These are phyloP conservation scores for Porites rus DNA, from an alignment of 92 coral and sea anemone genomes.

Conservation along the genomic window DNA sequence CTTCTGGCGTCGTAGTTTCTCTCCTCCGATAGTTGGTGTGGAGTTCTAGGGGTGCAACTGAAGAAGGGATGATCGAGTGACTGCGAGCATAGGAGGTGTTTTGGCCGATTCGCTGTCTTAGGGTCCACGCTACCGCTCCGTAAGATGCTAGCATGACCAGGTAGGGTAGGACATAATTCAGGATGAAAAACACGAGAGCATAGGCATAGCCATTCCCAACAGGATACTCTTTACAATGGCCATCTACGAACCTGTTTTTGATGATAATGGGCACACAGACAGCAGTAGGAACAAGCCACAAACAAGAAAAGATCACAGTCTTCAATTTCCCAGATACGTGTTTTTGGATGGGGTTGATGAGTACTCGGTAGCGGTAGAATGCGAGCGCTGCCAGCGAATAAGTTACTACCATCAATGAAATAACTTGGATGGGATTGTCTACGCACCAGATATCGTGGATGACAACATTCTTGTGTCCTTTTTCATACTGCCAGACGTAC, in stretches of 20 bases:
- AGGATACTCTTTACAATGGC: neutral
- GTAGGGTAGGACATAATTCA: conserved; percentile 59
- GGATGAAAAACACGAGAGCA: conserved; percentile 18
- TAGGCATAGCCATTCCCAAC: conserved; percentile 3
- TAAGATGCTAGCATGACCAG: conserved; percentile 57
- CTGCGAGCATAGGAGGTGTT: neutral
- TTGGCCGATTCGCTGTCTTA: conserved; percentile 7
- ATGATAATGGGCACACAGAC: conserved; percentile 44
- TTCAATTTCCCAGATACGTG: conserved; percentile 13
- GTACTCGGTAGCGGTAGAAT: conserved; percentile 49
- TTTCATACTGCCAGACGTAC: neutral
- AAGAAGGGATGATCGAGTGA: neutral
- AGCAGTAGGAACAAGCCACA: conserved; percentile 56
- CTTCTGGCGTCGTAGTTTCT: neutral
- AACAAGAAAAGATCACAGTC: neutral
- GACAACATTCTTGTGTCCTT: conserved; percentile 7
- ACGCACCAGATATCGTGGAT: conserved; percentile 39
- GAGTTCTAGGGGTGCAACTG: neutral
- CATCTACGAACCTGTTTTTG: conserved; percentile 27
- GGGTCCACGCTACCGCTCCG: conserved; percentile 61
- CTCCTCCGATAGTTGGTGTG: neutral
- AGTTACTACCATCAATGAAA: conserved; percentile 49
- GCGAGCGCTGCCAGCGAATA: conserved; percentile 62
- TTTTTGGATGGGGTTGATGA: conserved; percentile 27
- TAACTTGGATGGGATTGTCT: conserved; percentile 49